Evolutionary conservation across 1,140 invertebrate species (phyloP).

Genomic region (Drosophila auraria): DNA sequence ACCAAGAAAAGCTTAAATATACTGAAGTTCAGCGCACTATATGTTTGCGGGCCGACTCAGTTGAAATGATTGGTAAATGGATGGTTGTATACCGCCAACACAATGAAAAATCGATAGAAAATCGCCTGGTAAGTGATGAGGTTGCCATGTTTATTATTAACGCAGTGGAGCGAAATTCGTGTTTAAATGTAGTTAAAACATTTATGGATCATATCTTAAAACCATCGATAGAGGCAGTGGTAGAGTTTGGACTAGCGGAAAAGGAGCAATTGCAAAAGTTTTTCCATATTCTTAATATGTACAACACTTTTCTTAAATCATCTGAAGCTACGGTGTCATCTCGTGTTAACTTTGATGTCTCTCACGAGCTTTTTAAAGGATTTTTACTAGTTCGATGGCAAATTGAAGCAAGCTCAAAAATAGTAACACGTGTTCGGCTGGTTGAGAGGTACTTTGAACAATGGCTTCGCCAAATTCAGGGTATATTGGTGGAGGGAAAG

Average conservation of each 20-base stretch:
- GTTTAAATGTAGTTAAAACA: constrained; percentile 85
- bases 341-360: constrained; percentile 59
- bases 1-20: constrained; percentile 74
- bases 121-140: constrained; percentile 86
- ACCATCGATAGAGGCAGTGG: constrained; percentile 85
- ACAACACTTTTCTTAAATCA: constrained; percentile 85
- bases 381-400: constrained; percentile 70
- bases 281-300: constrained; percentile 86
- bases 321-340: constrained; percentile 56
- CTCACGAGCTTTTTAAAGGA: constrained; percentile 68
- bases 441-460: constrained; percentile 66
- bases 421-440: constrained; percentile 51
- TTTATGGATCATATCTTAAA: constrained; percentile 85
- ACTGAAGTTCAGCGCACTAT: constrained; percentile 85
- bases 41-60: constrained; percentile 85
- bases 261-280: constrained; percentile 86
- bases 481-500: constrained; percentile 86
- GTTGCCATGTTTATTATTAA: constrained; percentile 75
- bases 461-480: constrained; percentile 75
- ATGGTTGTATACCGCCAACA: constrained; percentile 86
- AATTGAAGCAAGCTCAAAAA: constrained; percentile 70
- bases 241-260: constrained; percentile 87
- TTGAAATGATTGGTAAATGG: constrained; percentile 86
- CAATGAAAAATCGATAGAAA: constrained; percentile 85
- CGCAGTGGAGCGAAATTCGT: constrained; percentile 84